Evolutionary conservation across 1,140 invertebrate genomes (phyloP).

Genomic region (Parasteatoda tepidariorum): DNA sequence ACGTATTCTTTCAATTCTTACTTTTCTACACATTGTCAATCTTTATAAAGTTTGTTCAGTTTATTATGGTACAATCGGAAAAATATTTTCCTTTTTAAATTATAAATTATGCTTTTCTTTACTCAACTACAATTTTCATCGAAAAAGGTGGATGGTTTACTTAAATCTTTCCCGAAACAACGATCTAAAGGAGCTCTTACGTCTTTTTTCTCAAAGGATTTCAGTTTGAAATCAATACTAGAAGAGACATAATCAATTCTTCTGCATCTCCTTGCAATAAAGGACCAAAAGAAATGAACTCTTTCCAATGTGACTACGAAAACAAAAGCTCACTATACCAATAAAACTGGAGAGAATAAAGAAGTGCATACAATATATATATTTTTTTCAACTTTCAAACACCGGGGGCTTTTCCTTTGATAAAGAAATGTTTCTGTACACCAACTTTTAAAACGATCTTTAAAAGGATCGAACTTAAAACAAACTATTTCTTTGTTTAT

Average conservation of each 20-base stretch:
- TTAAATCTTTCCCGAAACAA: not conserved
- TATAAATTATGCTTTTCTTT: too few species aligned
- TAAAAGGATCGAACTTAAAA: not conserved
- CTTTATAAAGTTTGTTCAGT: too few species aligned
- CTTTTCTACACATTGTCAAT: too few species aligned
- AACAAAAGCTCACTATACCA: constrained; percentile 19
- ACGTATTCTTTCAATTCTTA: too few species aligned
- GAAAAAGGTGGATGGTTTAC: not conserved
- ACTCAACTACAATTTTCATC: too few species aligned
- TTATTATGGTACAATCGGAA: too few species aligned
- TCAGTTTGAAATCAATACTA: constrained; percentile 12
- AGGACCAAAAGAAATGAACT: constrained; percentile 43
- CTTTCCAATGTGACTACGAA: not conserved
- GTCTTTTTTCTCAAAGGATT: constrained; percentile 15
- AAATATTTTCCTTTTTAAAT: too few species aligned
- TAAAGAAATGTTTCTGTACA: constrained; percentile 16
- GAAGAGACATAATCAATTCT: constrained; percentile 47
- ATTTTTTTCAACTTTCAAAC: not conserved
- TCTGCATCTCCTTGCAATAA: constrained; percentile 29
- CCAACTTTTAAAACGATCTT: not conserved
- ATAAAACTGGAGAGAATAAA: constrained; percentile 11
- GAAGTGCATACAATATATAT: not conserved
- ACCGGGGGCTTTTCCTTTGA: not conserved
- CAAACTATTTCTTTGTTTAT: too few species aligned
- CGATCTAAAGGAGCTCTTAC: not conserved